Conservation (phyloP, 2,888 invertebrate genomes). For the Deilephila porcellus region DNA sequence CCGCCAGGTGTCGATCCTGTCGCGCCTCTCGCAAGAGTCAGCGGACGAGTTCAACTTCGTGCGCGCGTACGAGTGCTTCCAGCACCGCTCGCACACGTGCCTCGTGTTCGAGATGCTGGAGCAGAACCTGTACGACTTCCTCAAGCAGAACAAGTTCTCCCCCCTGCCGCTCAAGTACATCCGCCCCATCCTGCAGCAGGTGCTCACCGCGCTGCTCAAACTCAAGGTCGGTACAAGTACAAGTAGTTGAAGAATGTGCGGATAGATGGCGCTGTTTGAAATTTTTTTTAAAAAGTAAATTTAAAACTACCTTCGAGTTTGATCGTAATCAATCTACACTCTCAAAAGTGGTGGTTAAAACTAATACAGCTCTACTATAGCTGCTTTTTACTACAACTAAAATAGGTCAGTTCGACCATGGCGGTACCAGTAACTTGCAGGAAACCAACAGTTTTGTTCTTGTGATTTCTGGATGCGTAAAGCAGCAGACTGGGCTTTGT, state of each 20-base stretch:
- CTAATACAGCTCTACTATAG: too few relatives aligned
- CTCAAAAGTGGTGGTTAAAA: too few relatives aligned
- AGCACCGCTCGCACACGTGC: constrained; percentile 99
- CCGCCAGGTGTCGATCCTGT: constrained; percentile 92
- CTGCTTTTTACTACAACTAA: too few relatives aligned
- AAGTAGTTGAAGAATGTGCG: not conserved
- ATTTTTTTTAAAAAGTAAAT: not conserved
- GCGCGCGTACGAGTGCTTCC: constrained; percentile 99
- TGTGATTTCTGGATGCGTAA: too few relatives aligned
- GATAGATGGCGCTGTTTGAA: not conserved
- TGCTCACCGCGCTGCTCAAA: constrained; percentile 93
- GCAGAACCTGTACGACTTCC: constrained; percentile 99
- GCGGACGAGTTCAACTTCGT: constrained; percentile 99
- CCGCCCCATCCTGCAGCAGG: constrained; percentile 99
- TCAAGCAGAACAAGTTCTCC: constrained; percentile 99
- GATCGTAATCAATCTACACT: not conserved
- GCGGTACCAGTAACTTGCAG: too few relatives aligned
- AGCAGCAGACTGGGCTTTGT: too few relatives aligned
- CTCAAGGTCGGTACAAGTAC: constrained; percentile 87
- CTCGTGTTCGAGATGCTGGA: constrained; percentile 99
- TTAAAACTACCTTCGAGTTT: not conserved
- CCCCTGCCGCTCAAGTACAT: constrained; percentile 99
- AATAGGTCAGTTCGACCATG: too few relatives aligned
- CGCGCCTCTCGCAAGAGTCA: constrained; percentile 97
- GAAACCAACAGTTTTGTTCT: too few relatives aligned